A percentile compares a stretch with the other conserved stretches of the same genome.
Evolutionary conservation across 2,113 vertebrate species (phyloP).

Genomic region (Barnardius zonarius): DNA sequence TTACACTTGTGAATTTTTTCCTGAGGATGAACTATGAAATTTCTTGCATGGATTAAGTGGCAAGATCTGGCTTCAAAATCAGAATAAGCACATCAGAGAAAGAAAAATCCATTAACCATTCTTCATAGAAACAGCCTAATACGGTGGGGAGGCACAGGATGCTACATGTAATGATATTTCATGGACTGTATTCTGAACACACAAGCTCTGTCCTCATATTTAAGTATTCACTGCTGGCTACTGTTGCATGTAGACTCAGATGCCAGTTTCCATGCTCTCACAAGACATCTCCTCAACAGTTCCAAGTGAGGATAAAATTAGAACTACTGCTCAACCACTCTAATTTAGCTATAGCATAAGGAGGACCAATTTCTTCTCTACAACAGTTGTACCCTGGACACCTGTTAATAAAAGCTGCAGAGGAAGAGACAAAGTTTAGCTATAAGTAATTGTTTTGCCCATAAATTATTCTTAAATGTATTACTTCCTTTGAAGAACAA

Average conservation of each 20-base stretch:
- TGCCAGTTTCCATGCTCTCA: neutral
- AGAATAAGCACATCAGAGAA: neutral
- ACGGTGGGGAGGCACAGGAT: neutral
- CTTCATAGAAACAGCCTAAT: neutral
- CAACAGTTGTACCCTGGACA: constrained; percentile 5
- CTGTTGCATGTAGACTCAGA: neutral
- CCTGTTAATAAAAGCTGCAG: constrained; percentile 53
- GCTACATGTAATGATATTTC: neutral
- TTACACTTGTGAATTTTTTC: neutral
- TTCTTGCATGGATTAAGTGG: neutral
- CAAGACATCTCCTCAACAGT: neutral
- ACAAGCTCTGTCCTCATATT: neutral
- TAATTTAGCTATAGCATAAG: neutral
- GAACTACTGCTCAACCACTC: neutral
- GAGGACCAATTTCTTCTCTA: neutral
- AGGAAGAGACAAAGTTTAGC: constrained; percentile 20
- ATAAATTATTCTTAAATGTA: constrained; percentile 39
- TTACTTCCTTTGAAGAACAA: constrained; percentile 58
- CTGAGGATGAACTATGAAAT: neutral
- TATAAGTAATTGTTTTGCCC: neutral
- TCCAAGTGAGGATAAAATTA: constrained; percentile 35
- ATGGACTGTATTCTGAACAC: neutral
- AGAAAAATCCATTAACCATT: neutral
- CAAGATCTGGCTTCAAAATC: neutral
- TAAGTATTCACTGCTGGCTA: neutral